Percentiles rank a stretch among this genome's conserved stretches.
These are phyloP conservation scores for Pterostichus niger DNA, from an alignment of 2,888 invertebrate genomes.

Conservation along the genomic window DNA sequence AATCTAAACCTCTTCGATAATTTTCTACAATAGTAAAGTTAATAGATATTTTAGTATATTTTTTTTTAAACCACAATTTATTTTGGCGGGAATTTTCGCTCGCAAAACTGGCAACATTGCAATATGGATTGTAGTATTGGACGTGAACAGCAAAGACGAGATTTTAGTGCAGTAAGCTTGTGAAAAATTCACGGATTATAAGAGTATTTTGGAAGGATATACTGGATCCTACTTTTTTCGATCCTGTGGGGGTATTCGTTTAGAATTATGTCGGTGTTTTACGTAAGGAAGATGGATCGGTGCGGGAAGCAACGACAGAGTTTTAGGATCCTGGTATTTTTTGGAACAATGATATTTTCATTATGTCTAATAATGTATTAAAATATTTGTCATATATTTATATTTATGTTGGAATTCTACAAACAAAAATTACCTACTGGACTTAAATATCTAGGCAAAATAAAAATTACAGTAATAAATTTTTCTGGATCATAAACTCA, in stretches of 20 bases:
- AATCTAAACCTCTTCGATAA: too few relatives aligned
- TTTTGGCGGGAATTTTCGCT: too few relatives aligned
- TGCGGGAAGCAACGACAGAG: neutral
- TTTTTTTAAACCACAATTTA: too few relatives aligned
- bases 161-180: constrained; percentile 51
- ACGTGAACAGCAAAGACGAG: constrained; percentile 7
- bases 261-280: constrained; percentile 46
- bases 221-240: neutral
- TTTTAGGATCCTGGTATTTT: neutral
- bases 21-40: too few relatives aligned
- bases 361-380: too few relatives aligned
- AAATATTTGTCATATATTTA: neutral
- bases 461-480: constrained; percentile 1
- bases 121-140: neutral
- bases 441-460: too few relatives aligned
- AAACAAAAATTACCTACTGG: neutral
- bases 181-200: constrained; percentile 59
- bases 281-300: constrained; percentile 40
- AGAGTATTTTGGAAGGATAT: constrained; percentile 43
- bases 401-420: neutral
- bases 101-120: neutral
- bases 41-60: too few relatives aligned
- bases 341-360: too few relatives aligned
- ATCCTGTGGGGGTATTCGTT: constrained; percentile 38
- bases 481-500: constrained; percentile 22